These are phyloP conservation scores for Harpagifer antarcticus DNA, from an alignment of 2,797 vertebrate genomes.

Conservation along the genomic window DNA sequence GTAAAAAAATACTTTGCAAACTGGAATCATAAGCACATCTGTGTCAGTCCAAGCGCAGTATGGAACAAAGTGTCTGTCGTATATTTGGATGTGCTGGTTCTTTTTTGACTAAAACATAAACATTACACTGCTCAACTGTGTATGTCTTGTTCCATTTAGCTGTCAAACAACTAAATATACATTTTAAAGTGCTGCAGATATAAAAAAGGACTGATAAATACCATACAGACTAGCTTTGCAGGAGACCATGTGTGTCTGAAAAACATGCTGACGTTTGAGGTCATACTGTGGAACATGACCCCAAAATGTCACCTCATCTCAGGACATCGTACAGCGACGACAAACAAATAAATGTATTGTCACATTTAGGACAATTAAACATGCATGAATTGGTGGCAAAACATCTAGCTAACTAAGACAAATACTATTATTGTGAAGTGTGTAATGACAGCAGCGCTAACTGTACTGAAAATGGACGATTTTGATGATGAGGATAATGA, in stretches of 20 bases:
- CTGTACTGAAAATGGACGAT: neutral
- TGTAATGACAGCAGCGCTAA: slow-evolving; percentile 11
- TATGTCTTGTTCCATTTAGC: neutral
- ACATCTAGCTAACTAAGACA: slow-evolving; percentile 31
- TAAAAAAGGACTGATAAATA: neutral
- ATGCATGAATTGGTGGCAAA: slow-evolving; percentile 35
- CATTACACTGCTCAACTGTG: neutral
- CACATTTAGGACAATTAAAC: slow-evolving; percentile 55
- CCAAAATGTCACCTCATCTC: slow-evolving; percentile 72
- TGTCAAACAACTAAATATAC: neutral
- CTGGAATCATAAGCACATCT: neutral
- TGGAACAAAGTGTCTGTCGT: neutral
- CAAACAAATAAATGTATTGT: slow-evolving; percentile 33
- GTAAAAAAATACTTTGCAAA: neutral
- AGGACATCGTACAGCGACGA: slow-evolving; percentile 35
- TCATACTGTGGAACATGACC: slow-evolving; percentile 54
- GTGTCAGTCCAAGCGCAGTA: neutral
- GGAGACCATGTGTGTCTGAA: slow-evolving; percentile 14
- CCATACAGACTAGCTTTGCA: neutral
- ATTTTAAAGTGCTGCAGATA: neutral
- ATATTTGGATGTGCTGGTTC: neutral
- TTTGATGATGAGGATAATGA: neutral
- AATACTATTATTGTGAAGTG: slow-evolving; percentile 22
- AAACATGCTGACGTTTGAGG: slow-evolving; percentile 44
- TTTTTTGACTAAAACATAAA: slow-evolving; percentile 1